phyloP scores from a whole-genome alignment of 2,113 vertebrate genomes.

The Emberiza fucata region DNA sequence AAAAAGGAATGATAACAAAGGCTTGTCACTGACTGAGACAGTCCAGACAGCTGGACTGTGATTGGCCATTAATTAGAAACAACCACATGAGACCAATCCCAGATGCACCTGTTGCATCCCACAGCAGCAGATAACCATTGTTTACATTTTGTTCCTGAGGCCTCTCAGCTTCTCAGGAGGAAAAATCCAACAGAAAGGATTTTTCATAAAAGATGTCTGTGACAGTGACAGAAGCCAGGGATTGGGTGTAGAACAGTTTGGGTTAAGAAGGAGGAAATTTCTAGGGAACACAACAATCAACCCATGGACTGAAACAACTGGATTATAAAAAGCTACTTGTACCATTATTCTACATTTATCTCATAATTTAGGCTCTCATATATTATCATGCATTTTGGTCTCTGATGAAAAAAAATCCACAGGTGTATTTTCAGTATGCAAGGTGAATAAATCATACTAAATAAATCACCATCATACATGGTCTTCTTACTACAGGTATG shows the following conservation, averaged over 20 bases:
- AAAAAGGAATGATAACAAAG: too few species aligned
- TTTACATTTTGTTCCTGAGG: too few species aligned
- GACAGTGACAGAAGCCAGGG: background rate
- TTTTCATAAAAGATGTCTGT: too few species aligned
- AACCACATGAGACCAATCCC: too few species aligned
- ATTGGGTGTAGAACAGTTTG: accelerated
- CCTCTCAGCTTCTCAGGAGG: too few species aligned
- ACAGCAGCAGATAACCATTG: too few species aligned
- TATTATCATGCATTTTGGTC: accelerated
- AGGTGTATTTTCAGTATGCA: background rate
- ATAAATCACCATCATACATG: background rate
- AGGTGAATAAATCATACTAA: background rate
- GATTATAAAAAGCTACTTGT: background rate
- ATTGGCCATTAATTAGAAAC: too few species aligned
- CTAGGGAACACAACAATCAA: background rate
- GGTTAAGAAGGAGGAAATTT: background rate
- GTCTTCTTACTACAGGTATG: background rate
- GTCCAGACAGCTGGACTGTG: too few species aligned
- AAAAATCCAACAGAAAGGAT: too few species aligned
- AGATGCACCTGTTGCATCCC: too few species aligned
- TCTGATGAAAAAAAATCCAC: background rate
- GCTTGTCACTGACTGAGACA: too few species aligned
- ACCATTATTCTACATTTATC: background rate
- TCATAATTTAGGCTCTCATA: background rate
- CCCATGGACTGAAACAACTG: background rate